Evolutionary conservation across 1,140 invertebrate species (phyloP).

Genomic region (Euura lappo): DNA sequence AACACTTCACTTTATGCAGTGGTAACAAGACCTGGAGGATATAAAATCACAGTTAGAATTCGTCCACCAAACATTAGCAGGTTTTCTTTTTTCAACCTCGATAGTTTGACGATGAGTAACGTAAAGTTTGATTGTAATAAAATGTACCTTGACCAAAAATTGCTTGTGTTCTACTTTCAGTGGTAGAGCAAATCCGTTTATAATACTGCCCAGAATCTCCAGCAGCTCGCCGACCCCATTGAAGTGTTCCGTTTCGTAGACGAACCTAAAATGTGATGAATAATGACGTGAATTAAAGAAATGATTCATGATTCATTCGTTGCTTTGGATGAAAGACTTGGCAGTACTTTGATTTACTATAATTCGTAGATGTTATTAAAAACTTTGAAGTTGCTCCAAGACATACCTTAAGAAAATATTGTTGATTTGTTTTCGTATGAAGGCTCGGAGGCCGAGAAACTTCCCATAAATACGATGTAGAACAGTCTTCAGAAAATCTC

Average conservation of each 20-base stretch:
- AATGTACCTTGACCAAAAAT: slow-evolving; percentile 86
- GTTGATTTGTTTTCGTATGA: slow-evolving; percentile 99
- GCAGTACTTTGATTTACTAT: no score
- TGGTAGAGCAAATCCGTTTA: slow-evolving; percentile 98
- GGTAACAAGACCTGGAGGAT: slow-evolving; percentile 84
- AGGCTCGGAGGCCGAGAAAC: slow-evolving; percentile 96
- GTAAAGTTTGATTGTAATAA: no score
- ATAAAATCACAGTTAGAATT: slow-evolving; percentile 13
- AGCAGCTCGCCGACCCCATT: slow-evolving; percentile 98
- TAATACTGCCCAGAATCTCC: slow-evolving; percentile 99
- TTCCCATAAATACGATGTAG: slow-evolving; percentile 99
- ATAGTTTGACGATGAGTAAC: slow-evolving; percentile 11
- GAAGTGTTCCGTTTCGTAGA: slow-evolving; percentile 99
- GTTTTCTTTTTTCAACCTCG: background rate
- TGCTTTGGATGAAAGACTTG: slow-evolving; percentile 12
- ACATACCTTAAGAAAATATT: slow-evolving; percentile 91
- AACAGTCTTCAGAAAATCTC: slow-evolving; percentile 99
- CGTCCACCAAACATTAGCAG: background rate
- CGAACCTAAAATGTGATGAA: slow-evolving; percentile 77
- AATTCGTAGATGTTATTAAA: background rate
- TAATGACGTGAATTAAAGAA: slow-evolving; percentile 14
- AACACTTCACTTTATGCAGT: slow-evolving; percentile 95
- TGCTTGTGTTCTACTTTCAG: slow-evolving; percentile 97
- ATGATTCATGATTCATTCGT: slow-evolving; percentile 16
- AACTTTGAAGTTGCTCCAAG: background rate